Evolutionary conservation across 2,888 invertebrate species (phyloP).

Genomic region (Pardosa pseudoannulata): DNA sequence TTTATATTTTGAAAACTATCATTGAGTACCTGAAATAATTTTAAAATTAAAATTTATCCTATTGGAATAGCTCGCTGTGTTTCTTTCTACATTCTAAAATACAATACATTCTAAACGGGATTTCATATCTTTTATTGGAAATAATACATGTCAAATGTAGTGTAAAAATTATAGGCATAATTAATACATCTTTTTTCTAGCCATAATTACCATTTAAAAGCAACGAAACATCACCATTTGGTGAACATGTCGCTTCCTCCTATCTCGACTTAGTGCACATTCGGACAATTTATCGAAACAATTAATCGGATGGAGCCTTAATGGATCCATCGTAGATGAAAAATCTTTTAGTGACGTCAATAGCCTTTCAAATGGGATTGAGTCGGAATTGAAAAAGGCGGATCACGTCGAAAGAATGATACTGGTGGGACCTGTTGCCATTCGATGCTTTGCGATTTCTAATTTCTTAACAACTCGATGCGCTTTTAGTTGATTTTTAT

Average conservation of each 20-base stretch:
- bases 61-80: too few relatives aligned
- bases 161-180: too few relatives aligned
- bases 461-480: conserved; percentile 43
- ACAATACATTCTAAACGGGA: too few relatives aligned
- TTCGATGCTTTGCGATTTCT: conserved; percentile 45
- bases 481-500: background rate
- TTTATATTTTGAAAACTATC: too few relatives aligned
- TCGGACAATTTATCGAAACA: conserved; percentile 43
- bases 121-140: too few relatives aligned
- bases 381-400: conserved; percentile 16
- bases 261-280: background rate
- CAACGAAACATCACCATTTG: too few relatives aligned
- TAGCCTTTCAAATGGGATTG: background rate
- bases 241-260: background rate
- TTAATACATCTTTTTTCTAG: too few relatives aligned
- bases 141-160: too few relatives aligned
- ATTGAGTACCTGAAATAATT: too few relatives aligned
- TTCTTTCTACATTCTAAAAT: too few relatives aligned
- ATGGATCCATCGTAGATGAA: conserved; percentile 31
- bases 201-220: too few relatives aligned
- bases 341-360: conserved; percentile 11
- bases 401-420: conserved; percentile 47
- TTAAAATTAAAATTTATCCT: too few relatives aligned
- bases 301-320: conserved; percentile 53
- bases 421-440: conserved; percentile 59